These are phyloP conservation scores for Hypolimnas misippus DNA, from an alignment of 2,888 invertebrate genomes.

Conservation along the genomic window DNA sequence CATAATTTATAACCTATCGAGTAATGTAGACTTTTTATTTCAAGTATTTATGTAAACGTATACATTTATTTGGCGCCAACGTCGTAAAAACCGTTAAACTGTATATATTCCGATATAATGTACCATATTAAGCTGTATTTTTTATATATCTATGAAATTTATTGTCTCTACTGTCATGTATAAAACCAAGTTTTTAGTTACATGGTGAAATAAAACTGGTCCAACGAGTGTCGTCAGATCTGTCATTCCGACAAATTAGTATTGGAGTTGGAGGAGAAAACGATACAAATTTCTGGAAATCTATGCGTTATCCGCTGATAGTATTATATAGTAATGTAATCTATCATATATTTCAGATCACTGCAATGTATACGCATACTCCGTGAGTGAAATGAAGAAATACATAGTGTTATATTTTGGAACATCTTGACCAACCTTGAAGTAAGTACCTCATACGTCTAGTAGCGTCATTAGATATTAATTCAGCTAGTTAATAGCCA, in stretches of 20 bases:
- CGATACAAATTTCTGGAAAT: conserved; percentile 44
- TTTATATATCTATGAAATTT: conserved; percentile 28
- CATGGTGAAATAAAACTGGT: conserved; percentile 73
- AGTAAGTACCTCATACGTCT: conserved; percentile 66
- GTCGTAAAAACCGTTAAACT: conserved; percentile 75
- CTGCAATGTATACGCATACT: conserved; percentile 50
- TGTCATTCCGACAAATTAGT: conserved; percentile 73
- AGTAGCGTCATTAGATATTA: conserved; percentile 50
- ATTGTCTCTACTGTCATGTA: conserved; percentile 33
- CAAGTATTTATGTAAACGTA: conserved; percentile 71
- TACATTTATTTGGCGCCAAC: conserved; percentile 83
- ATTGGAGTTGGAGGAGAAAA: conserved; percentile 53
- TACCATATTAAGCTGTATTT: conserved; percentile 39
- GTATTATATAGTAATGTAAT: conserved; percentile 20
- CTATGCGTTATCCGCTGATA: conserved; percentile 18
- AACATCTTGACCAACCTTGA: conserved; percentile 83
- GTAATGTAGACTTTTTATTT: conserved; percentile 41
- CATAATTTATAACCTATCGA: conserved; percentile 39
- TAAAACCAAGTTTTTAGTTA: conserved; percentile 50
- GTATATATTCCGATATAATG: conserved; percentile 46
- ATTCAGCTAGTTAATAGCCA: conserved; percentile 41
- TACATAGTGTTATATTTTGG: conserved; percentile 65
- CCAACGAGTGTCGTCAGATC: conserved; percentile 78
- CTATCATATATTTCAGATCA: conserved; percentile 56
- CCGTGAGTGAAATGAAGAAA: conserved; percentile 73